These are phyloP conservation scores for Macrophya annulata DNA, from an alignment of 2,888 invertebrate genomes.

Conservation along the genomic window DNA sequence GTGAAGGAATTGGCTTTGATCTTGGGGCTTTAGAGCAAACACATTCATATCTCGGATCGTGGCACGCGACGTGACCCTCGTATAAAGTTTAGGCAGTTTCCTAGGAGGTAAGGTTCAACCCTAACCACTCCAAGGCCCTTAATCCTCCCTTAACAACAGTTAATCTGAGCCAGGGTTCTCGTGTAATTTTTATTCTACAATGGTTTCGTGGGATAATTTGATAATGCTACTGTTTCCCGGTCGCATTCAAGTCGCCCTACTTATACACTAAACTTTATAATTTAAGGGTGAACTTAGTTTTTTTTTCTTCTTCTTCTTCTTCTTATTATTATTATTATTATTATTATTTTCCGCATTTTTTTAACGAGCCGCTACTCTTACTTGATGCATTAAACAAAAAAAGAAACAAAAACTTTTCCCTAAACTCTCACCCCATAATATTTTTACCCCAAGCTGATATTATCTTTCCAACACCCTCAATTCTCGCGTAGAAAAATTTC, in stretches of 20 bases:
- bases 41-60: conserved; percentile 25
- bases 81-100: conserved; percentile 38
- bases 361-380: not conserved
- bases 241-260: conserved; percentile 28
- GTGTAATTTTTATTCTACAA: conserved; percentile 44
- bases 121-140: conserved; percentile 47
- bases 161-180: conserved; percentile 38
- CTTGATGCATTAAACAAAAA: no score
- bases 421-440: not conserved
- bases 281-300: conserved; percentile 7
- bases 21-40: conserved; percentile 29
- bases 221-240: conserved; percentile 26
- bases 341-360: not conserved
- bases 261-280: conserved; percentile 22
- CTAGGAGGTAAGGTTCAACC: conserved; percentile 28
- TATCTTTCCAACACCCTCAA: not conserved
- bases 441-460: not conserved
- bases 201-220: conserved; percentile 42
- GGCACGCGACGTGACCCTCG: conserved; percentile 39
- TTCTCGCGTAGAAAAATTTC: not conserved
- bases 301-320: not conserved
- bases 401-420: not conserved
- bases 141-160: conserved; percentile 49
- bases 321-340: not conserved
- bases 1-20: conserved; percentile 20